phyloP scores from a whole-genome alignment of 2,888 invertebrate genomes.

The Eristalinus sepulchralis region DNA sequence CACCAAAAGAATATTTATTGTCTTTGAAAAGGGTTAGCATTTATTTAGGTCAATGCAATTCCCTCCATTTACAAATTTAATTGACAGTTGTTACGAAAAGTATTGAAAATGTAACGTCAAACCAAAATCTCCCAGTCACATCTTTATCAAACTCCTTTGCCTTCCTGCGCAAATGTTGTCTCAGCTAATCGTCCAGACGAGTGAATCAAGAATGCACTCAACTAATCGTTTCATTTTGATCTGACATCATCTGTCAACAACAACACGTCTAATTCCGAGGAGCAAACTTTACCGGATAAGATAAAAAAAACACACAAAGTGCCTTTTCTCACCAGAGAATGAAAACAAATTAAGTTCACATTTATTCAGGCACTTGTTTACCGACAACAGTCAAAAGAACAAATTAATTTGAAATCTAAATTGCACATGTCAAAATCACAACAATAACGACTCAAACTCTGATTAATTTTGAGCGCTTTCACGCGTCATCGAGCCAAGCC shows the following conservation, averaged over 20 bases:
- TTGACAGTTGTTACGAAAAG: too few relatives aligned
- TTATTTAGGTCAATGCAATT: too few relatives aligned
- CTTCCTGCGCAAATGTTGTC: neutral
- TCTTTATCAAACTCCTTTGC: neutral
- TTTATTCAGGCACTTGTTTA: neutral
- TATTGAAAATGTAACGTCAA: too few relatives aligned
- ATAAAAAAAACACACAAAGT: neutral
- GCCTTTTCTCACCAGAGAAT: too few relatives aligned
- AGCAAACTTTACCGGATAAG: neutral
- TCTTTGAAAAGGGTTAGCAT: too few relatives aligned
- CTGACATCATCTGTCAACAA: neutral
- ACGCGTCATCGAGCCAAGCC: constrained; percentile 15
- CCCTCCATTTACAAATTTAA: too few relatives aligned
- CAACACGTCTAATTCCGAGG: neutral
- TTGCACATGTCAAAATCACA: constrained; percentile 9
- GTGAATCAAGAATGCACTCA: neutral
- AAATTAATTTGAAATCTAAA: neutral
- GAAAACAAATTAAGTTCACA: neutral
- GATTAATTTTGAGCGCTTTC: constrained; percentile 46
- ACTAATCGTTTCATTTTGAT: neutral
- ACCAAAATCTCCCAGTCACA: neutral
- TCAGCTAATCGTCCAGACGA: neutral
- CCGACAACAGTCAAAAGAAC: neutral
- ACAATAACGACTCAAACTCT: constrained; percentile 1
- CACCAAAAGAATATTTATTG: too few relatives aligned